Conservation (phyloP, 2,797 vertebrate species). For the Eulemur rubriventer region DNA sequence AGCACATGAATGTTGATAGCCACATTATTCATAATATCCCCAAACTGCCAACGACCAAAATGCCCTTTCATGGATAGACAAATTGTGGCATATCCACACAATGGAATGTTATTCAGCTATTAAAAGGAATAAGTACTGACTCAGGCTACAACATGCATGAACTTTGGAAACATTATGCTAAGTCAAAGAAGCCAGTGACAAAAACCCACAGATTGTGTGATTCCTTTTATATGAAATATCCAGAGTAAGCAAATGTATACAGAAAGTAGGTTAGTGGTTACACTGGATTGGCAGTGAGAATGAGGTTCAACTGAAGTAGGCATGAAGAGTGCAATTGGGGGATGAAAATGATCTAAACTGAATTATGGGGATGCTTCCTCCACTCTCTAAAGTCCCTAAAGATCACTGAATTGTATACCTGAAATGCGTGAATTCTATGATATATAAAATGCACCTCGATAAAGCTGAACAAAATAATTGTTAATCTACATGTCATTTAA, state of each 20-base stretch:
- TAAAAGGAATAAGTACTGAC: background rate
- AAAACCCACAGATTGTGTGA: background rate
- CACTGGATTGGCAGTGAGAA: background rate
- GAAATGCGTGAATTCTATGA: background rate
- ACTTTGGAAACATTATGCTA: background rate
- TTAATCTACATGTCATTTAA: background rate
- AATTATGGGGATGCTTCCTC: background rate
- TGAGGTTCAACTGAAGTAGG: background rate
- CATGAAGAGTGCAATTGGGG: background rate
- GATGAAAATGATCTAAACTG: background rate
- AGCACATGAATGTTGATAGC: accelerated
- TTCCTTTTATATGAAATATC: background rate
- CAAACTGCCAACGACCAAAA: background rate
- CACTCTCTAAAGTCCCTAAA: background rate
- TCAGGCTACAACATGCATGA: background rate
- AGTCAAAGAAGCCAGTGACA: background rate
- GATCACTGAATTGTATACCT: background rate
- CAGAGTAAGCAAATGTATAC: background rate
- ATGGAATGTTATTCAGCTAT: background rate
- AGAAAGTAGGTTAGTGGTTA: background rate
- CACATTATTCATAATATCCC: background rate
- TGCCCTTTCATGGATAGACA: background rate
- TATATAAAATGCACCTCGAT: background rate
- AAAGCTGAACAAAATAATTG: background rate
- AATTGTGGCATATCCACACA: background rate